Percentiles rank a stretch among this genome's conserved stretches.
Evolutionary conservation across 2,888 invertebrate species (phyloP).

Genomic region (Oxyteleia sp.): DNA sequence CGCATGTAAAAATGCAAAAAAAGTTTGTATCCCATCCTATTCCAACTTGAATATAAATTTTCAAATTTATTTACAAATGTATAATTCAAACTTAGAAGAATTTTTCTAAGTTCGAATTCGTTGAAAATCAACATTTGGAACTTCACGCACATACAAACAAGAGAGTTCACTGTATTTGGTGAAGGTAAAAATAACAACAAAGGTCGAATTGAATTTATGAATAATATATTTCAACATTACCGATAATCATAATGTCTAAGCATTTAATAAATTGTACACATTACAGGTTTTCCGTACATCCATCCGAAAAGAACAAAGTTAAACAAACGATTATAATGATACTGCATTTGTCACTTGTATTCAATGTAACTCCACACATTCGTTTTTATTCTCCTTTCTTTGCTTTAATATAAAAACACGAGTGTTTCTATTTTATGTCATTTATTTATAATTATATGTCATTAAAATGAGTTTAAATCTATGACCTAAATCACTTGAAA

Average conservation of each 20-base stretch:
- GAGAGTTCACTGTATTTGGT: too few relatives aligned
- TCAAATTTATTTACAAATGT: too few relatives aligned
- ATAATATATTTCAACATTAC: constrained; percentile 14
- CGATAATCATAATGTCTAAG: background rate
- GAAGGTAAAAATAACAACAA: constrained; percentile 1
- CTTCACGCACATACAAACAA: too few relatives aligned
- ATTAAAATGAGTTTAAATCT: constrained; percentile 19
- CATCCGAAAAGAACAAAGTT: background rate
- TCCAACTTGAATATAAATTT: too few relatives aligned
- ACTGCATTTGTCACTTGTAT: constrained; percentile 41
- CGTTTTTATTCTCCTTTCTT: constrained; percentile 4
- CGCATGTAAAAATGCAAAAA: too few relatives aligned
- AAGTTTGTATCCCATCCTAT: too few relatives aligned
- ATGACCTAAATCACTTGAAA: too few relatives aligned
- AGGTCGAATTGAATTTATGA: background rate
- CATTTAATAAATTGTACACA: constrained; percentile 9
- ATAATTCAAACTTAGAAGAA: too few relatives aligned
- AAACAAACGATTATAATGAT: constrained; percentile 9
- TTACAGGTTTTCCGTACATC: constrained; percentile 13
- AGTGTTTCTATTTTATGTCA: constrained; percentile 25
- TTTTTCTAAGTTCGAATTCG: too few relatives aligned
- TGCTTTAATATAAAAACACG: constrained; percentile 46
- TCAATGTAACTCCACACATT: constrained; percentile 45
- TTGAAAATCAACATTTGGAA: too few relatives aligned
- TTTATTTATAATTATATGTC: constrained; percentile 17